Percentiles rank a stretch among this genome's conserved stretches.
phyloP scores from a whole-genome alignment of 1,140 invertebrate species.

The Patella vulgata region DNA sequence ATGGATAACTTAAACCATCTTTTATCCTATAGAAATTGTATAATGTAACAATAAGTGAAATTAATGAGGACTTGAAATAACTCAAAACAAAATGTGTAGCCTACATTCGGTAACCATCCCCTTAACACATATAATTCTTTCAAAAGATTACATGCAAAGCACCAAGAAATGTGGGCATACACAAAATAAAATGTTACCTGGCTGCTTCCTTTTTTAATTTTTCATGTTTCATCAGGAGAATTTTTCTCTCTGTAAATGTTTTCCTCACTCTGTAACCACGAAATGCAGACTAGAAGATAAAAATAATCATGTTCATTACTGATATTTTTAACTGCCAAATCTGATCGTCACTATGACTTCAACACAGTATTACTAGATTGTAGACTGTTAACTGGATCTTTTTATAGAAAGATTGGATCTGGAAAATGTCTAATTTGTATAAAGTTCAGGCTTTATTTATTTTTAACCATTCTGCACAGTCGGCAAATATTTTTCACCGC shows the following conservation, averaged over 20 bases:
- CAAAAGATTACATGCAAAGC: background rate
- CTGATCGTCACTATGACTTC: too few relatives aligned
- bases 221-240: slow-evolving; percentile 66
- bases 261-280: slow-evolving; percentile 62
- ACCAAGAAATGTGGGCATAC: background rate
- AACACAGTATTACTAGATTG: slow-evolving; percentile 1
- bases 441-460: too few relatives aligned
- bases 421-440: background rate
- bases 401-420: background rate
- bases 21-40: too few relatives aligned
- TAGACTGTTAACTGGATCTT: background rate
- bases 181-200: slow-evolving; percentile 35
- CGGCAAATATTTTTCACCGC: too few relatives aligned
- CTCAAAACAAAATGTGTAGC: background rate
- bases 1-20: too few relatives aligned
- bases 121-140: background rate
- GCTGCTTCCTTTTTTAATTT: slow-evolving; percentile 65
- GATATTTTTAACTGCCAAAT: too few relatives aligned
- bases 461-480: too few relatives aligned
- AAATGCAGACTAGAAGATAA: slow-evolving; percentile 61
- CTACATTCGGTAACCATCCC: background rate
- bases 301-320: too few relatives aligned
- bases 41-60: too few relatives aligned
- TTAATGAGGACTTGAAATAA: too few relatives aligned
- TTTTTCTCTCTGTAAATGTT: slow-evolving; percentile 64